These are phyloP conservation scores for Eulithis testata DNA, from an alignment of 2,888 invertebrate genomes.

Conservation along the genomic window DNA sequence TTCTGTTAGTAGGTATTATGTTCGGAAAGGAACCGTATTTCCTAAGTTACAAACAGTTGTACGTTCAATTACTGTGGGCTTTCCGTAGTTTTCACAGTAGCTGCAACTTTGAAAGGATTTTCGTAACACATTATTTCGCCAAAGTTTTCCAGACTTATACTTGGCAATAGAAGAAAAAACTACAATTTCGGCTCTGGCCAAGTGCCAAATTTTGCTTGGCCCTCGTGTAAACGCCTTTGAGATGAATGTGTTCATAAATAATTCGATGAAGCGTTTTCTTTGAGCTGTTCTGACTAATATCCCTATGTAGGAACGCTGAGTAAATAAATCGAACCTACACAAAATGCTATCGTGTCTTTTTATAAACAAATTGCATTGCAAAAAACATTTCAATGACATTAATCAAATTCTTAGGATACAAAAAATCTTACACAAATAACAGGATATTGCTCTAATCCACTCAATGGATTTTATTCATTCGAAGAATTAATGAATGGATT, in stretches of 20 bases:
- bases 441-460: neutral
- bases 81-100: slow-evolving; percentile 14
- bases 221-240: slow-evolving; percentile 47
- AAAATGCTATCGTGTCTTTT: slow-evolving; percentile 11
- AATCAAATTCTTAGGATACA: neutral
- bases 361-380: slow-evolving; percentile 1
- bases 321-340: slow-evolving; percentile 14
- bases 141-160: slow-evolving; percentile 36
- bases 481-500: too few relatives aligned
- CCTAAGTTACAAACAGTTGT: slow-evolving; percentile 19
- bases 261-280: slow-evolving; percentile 50
- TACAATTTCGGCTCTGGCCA: slow-evolving; percentile 54
- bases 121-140: slow-evolving; percentile 35
- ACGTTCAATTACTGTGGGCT: slow-evolving; percentile 3
- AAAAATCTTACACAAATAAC: neutral
- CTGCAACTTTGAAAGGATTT: slow-evolving; percentile 31
- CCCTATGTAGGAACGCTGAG: slow-evolving; percentile 9
- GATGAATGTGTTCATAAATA: slow-evolving; percentile 62
- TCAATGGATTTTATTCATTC: too few relatives aligned
- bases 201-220: slow-evolving; percentile 55
- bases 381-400: neutral
- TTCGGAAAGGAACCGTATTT: neutral
- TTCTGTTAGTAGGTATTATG: too few relatives aligned
- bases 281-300: slow-evolving; percentile 37
- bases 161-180: slow-evolving; percentile 46